A percentile compares a stretch with the other conserved stretches of the same genome.
Conservation (phyloP, 2,797 vertebrate genomes). For the Clarias laeviceps region DNA sequence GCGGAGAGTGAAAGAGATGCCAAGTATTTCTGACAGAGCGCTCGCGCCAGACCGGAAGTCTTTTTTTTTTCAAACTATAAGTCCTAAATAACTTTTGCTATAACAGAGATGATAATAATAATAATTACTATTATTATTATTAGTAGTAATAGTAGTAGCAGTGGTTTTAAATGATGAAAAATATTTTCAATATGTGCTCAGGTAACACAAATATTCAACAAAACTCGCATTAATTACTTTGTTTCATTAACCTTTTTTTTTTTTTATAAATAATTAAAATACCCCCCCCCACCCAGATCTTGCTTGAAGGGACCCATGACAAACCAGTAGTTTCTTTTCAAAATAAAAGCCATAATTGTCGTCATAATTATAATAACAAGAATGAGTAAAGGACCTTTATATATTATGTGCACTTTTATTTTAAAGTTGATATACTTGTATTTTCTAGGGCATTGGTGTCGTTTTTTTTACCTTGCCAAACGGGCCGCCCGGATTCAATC, state of each 20-base stretch:
- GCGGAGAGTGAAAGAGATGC: background rate
- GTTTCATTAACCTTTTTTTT: background rate
- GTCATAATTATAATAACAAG: background rate
- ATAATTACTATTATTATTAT: background rate
- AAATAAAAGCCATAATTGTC: background rate
- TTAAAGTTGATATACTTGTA: too few species aligned
- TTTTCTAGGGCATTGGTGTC: too few species aligned
- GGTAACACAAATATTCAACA: background rate
- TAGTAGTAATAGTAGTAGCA: background rate
- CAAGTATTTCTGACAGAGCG: background rate
- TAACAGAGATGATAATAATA: background rate
- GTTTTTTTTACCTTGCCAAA: too few species aligned
- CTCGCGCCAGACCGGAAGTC: background rate
- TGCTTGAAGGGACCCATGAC: background rate
- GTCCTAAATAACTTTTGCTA: background rate
- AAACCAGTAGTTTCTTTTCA: background rate
- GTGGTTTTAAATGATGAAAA: background rate
- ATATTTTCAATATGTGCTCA: background rate
- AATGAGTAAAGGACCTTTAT: background rate
- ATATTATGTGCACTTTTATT: too few species aligned
- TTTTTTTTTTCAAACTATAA: slow-evolving; percentile 24
- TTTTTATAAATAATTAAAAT: background rate
- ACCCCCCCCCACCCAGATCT: background rate
- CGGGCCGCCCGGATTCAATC: too few species aligned
- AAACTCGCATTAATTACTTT: background rate